Evolutionary conservation across 2,113 vertebrate species (phyloP).

Genomic region (Rafetus swinhoei): DNA sequence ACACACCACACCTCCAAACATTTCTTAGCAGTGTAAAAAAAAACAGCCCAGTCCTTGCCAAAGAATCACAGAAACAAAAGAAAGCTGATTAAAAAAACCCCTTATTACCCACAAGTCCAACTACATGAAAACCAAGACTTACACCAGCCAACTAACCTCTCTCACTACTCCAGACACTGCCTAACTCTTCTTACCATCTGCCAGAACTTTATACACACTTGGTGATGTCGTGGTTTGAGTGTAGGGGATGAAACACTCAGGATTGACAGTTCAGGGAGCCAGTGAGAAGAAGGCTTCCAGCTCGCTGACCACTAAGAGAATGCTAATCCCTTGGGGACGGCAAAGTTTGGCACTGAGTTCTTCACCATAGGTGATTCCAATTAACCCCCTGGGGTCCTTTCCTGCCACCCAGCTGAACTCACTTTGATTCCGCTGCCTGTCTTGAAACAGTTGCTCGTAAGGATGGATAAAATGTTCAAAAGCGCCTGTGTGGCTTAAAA

Average conservation of each 20-base stretch:
- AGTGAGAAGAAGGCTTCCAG: fast-evolving
- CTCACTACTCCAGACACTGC: neutral
- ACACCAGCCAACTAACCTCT: too few species aligned
- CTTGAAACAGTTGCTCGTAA: neutral
- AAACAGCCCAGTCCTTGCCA: neutral
- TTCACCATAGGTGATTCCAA: neutral
- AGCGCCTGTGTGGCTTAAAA: neutral
- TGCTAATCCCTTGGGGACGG: neutral
- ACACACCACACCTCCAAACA: neutral
- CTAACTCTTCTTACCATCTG: neutral
- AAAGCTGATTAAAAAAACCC: neutral
- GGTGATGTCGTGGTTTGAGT: too few species aligned
- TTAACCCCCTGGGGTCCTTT: neutral
- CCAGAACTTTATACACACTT: too few species aligned
- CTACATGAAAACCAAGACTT: too few species aligned
- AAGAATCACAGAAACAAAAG: neutral
- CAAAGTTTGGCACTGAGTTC: neutral
- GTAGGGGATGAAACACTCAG: too few species aligned
- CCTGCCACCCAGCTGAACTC: neutral
- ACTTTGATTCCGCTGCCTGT: neutral
- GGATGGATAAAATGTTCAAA: neutral
- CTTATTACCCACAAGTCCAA: neutral
- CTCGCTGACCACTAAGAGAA: neutral
- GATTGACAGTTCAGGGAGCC: too few species aligned
- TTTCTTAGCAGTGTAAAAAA: neutral